Percentiles rank a stretch among this genome's conserved stretches.
These are phyloP conservation scores for Spheniscus humboldti DNA, from an alignment of 2,797 vertebrate genomes.

Conservation along the genomic window DNA sequence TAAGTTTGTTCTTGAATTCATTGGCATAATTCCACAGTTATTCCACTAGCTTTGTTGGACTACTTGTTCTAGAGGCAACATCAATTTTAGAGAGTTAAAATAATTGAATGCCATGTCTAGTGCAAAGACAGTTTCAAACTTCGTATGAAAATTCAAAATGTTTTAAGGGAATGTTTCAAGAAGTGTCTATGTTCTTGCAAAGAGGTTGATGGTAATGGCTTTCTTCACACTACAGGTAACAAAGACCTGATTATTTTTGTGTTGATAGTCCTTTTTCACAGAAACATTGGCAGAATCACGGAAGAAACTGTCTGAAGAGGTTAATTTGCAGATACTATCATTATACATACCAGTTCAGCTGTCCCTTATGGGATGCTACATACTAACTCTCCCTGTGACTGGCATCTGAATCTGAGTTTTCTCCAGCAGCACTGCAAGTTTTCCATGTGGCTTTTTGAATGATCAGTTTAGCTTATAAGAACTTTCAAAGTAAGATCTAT, in stretches of 20 bases:
- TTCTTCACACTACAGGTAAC: neutral
- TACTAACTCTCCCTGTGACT: neutral
- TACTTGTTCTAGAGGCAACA: neutral
- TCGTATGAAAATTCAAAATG: accelerated
- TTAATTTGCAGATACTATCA: neutral
- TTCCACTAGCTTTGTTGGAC: neutral
- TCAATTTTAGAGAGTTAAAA: neutral
- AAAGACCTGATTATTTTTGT: neutral
- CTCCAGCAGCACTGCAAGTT: neutral
- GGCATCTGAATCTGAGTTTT: neutral
- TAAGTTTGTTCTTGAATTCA: neutral
- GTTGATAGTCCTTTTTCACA: neutral
- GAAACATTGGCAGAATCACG: neutral
- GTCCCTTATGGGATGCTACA: neutral
- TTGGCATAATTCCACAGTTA: neutral
- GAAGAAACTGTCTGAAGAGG: neutral
- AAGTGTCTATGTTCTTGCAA: neutral
- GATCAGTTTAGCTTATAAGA: neutral
- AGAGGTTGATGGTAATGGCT: neutral
- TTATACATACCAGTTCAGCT: neutral
- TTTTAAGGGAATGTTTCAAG: neutral
- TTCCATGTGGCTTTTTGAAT: neutral
- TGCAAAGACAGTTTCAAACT: neutral
- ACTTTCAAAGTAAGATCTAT: neutral
- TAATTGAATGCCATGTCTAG: neutral